Conservation (phyloP, 2,797 vertebrate species). For the Hipposideros larvatus region DNA sequence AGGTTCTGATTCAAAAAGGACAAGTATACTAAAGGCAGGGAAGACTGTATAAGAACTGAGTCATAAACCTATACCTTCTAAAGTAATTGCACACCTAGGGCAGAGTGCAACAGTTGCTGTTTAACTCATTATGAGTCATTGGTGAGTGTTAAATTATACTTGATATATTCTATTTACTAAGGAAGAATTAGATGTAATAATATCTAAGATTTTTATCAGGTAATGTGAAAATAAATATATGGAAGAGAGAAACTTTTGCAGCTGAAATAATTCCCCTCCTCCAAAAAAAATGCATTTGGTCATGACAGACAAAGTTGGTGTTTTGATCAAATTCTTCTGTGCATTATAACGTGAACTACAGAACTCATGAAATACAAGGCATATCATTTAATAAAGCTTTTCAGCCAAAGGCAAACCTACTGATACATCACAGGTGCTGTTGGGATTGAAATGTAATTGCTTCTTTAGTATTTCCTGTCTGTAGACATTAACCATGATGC, state of each 20-base stretch:
- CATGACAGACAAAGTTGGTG: not conserved
- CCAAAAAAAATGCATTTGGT: not conserved
- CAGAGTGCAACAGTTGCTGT: not conserved
- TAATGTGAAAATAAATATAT: not conserved
- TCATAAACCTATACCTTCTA: not conserved
- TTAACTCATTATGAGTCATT: slow-evolving; percentile 22
- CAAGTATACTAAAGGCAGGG: not conserved
- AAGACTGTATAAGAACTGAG: not conserved
- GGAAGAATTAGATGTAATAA: not conserved
- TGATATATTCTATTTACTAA: not conserved
- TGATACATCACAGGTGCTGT: not conserved
- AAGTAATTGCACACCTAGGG: not conserved
- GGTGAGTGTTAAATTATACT: slow-evolving; percentile 18
- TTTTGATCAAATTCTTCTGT: not conserved
- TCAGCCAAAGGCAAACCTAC: not conserved
- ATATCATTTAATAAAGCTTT: not conserved
- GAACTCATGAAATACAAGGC: not conserved
- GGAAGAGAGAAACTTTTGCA: not conserved
- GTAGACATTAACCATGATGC: not conserved
- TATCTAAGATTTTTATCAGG: not conserved
- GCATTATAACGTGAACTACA: not conserved
- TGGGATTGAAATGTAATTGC: not conserved
- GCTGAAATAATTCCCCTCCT: not conserved
- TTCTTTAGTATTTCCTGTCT: not conserved
- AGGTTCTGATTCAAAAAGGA: not conserved